A percentile compares a stretch with the other conserved stretches of the same genome.
Conservation (phyloP, 2,888 invertebrate genomes). For the Chrysolina oricalcia region DNA sequence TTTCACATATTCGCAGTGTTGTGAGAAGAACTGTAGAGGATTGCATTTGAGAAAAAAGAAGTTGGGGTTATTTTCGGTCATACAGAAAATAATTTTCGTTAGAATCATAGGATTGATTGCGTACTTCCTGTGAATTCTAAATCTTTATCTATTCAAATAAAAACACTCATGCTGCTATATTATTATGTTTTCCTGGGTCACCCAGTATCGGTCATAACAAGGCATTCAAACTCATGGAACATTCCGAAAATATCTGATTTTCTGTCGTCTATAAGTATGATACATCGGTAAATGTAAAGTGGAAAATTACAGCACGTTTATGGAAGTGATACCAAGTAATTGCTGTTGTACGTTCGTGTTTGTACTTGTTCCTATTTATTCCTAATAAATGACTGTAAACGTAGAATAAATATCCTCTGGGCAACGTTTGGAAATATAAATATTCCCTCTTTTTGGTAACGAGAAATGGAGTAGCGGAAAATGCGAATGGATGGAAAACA, state of each 20-base stretch:
- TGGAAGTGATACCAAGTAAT: constrained; percentile 5
- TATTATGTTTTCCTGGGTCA: too few species aligned
- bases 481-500: constrained; percentile 13
- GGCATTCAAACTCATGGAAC: neutral
- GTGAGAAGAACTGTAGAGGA: too few species aligned
- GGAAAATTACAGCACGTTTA: neutral
- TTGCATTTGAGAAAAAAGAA: too few species aligned
- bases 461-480: constrained; percentile 22
- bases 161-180: too few species aligned
- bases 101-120: too few species aligned
- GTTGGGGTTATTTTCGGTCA: too few species aligned
- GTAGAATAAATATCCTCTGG: constrained; percentile 8
- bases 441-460: constrained; percentile 11
- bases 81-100: too few species aligned
- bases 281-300: neutral
- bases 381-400: constrained; percentile 4
- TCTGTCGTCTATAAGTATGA: neutral
- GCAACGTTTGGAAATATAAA: constrained; percentile 15
- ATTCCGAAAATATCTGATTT: neutral
- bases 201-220: too few species aligned
- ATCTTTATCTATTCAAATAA: too few species aligned
- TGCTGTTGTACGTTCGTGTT: neutral
- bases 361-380: neutral
- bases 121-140: too few species aligned
- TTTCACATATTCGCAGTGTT: too few species aligned